Base-by-base conservation (phyloP, 1,140 invertebrate genomes). In the Scaptomyza montana region DNA sequence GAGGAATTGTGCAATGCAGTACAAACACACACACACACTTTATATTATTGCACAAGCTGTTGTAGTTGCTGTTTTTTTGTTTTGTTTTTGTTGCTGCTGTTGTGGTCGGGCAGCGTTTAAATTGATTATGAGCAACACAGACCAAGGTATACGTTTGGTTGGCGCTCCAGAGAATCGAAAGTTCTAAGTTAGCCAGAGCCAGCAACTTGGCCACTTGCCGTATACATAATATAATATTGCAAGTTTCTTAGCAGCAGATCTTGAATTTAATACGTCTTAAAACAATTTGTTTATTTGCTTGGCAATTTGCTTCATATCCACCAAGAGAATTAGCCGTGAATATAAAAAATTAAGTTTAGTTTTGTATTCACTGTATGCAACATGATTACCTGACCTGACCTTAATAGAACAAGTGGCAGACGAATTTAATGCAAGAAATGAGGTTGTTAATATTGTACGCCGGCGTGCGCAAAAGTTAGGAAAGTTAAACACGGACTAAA, bases 111-210 rank as follows among this genome's bases (percentile, higher is more conserved):
- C 39, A 54, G 76, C 75, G 57, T 69, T 50, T 82, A 89, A 86
- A 86, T 86, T 86, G 82, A 86, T 86, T 86, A 86, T 76, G 72
- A 74, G 46, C 72, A 73, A 55, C 61, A 28, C 55, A 30, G 57
- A 12, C 8, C 46, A 49, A 69, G 61, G 72, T 72, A 72, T 63
- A 46, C 10, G n/a, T n/a, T 41, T 12, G 12, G 39, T 41, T n/a
- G 41, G 53, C 12, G 19, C 36, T 45, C 2, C 10, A 56, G 49
- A 54, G 57, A 21, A 47, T 46, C 33, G 45, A 66, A 43, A 45
- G 13, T 43, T 59, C 28, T 6, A 47, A 47, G 41, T 46, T 46
- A 59, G 41, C 8, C 55, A 49, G 33, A 25, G 21, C 3, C 6
- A 69, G 49, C 46, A 49, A 13, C 36, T 19, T 50, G 53, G 12